Conservation (phyloP, 2,888 invertebrate genomes). For the Rhamphomyia laevipes region DNA sequence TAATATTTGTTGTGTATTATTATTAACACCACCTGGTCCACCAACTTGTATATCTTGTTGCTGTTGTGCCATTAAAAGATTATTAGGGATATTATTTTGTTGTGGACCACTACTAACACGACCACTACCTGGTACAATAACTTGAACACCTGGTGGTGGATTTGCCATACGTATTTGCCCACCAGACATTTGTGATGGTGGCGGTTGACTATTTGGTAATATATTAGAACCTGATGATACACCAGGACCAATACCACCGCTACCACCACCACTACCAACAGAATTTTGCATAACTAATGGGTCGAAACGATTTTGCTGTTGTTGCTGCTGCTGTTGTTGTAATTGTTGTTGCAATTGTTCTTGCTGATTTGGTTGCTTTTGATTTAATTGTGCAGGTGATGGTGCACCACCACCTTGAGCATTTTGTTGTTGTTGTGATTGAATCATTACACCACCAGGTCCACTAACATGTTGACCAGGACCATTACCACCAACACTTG, state of each 20-base stretch:
- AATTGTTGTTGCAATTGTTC: constrained; percentile 5
- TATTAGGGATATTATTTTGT: not conserved
- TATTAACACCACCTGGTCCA: not conserved
- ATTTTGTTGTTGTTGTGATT: constrained; percentile 14
- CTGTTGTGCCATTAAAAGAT: not conserved
- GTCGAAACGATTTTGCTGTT: constrained; percentile 12
- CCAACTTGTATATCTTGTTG: constrained; percentile 8
- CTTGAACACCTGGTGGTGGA: not conserved
- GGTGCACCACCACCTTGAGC: constrained; percentile 9
- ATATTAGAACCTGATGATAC: not conserved
- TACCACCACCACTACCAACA: constrained; percentile 16
- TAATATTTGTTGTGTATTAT: too few relatives aligned
- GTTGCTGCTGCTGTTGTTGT: constrained; percentile 11
- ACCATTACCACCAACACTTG: constrained; percentile 20
- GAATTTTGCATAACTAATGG: constrained; percentile 3
- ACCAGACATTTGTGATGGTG: constrained; percentile 1
- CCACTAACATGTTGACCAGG: constrained; percentile 6
- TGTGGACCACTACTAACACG: not conserved
- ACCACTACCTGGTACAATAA: not conserved
- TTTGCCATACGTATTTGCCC: constrained; percentile 6
- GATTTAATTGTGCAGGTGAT: constrained; percentile 15
- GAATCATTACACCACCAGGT: constrained; percentile 14
- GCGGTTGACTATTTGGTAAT: not conserved
- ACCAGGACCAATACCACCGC: constrained; percentile 7
- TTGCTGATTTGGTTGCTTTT: constrained; percentile 23